Evolutionary conservation across 2,888 invertebrate species (phyloP).

Genomic region (Apotomis capreana): DNA sequence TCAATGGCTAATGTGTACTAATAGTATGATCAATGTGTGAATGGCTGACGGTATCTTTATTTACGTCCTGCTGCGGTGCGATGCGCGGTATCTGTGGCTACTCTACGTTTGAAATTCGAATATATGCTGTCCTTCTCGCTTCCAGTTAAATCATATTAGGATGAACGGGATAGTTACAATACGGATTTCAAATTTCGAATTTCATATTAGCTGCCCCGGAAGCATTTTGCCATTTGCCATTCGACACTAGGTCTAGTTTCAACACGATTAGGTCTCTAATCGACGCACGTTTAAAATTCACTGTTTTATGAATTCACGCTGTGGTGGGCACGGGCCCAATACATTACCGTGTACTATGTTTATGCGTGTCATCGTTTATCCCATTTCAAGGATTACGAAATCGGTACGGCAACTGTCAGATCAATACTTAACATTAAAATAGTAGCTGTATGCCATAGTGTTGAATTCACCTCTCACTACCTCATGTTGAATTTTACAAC

Average conservation of each 20-base stretch:
- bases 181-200: too few relatives aligned
- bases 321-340: constrained; percentile 19
- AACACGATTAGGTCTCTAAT: background rate
- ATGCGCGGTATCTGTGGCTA: constrained; percentile 10
- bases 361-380: constrained; percentile 12
- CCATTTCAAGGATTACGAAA: background rate
- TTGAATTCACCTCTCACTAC: too few relatives aligned
- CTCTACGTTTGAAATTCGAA: too few relatives aligned
- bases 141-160: too few relatives aligned
- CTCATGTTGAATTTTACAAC: too few relatives aligned
- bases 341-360: constrained; percentile 7
- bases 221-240: constrained; percentile 5
- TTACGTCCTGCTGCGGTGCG: constrained; percentile 47
- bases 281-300: constrained; percentile 10
- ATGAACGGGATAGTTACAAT: too few relatives aligned
- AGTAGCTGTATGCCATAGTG: too few relatives aligned
- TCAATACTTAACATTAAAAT: too few relatives aligned
- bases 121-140: too few relatives aligned
- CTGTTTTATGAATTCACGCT: constrained; percentile 28
- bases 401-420: too few relatives aligned
- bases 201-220: background rate
- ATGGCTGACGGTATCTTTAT: constrained; percentile 60
- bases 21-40: constrained; percentile 49
- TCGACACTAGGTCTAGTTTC: constrained; percentile 8
- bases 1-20: constrained; percentile 51